A percentile compares a stretch with the other conserved stretches of the same genome.
Conservation (phyloP, 2,113 vertebrate genomes). For the Calidris pugnax region DNA sequence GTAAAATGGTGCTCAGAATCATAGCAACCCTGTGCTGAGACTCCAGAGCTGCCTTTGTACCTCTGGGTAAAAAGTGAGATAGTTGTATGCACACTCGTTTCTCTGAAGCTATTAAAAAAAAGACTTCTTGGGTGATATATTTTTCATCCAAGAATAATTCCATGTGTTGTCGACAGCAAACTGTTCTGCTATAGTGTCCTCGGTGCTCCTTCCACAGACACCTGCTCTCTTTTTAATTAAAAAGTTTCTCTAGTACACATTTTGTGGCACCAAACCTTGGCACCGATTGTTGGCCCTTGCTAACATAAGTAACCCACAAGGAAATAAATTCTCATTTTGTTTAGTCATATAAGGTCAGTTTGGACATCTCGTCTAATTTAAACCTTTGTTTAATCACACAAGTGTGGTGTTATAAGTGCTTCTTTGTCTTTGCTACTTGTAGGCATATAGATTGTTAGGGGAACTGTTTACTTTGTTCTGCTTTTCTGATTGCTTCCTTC, state of each 20-base stretch:
- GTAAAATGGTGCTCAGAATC: not conserved
- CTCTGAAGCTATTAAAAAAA: not conserved
- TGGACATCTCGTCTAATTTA: not conserved
- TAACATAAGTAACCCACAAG: not conserved
- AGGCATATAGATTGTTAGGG: not conserved
- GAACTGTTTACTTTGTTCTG: not conserved
- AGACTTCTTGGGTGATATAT: not conserved
- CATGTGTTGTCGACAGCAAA: not conserved
- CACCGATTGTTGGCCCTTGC: not conserved
- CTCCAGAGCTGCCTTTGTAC: not conserved
- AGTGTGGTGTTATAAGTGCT: not conserved
- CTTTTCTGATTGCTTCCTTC: not conserved
- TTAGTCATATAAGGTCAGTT: not conserved
- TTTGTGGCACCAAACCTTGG: not conserved
- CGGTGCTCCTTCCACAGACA: not conserved
- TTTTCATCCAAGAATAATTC: not conserved
- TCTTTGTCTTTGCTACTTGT: not conserved
- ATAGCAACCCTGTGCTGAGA: not conserved
- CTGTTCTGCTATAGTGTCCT: not conserved
- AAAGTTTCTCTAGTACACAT: not conserved
- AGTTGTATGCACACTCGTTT: no score
- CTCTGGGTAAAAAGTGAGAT: not conserved
- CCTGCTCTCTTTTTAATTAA: not conserved
- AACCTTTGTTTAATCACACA: not conserved
- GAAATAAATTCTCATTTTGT: not conserved